Percentiles rank a stretch among this genome's conserved stretches.
These are phyloP conservation scores for Cheilosia soror DNA, from an alignment of 2,888 invertebrate species.

Conservation along the genomic window DNA sequence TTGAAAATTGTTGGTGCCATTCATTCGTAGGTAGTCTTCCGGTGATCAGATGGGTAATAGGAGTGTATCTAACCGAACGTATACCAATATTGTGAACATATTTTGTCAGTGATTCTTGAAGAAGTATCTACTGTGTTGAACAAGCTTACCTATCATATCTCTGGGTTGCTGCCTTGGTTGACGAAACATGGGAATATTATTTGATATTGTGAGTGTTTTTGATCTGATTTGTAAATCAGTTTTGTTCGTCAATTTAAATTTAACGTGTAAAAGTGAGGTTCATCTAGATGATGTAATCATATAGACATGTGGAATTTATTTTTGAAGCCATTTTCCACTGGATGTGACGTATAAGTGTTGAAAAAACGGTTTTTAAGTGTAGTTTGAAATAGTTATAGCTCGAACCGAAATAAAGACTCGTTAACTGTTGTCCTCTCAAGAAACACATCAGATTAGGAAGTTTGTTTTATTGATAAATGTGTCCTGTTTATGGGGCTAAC, in stretches of 20 bases:
- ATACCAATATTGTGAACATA: background rate
- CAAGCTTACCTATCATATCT: background rate
- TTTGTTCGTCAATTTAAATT: background rate
- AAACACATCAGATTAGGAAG: too few species aligned
- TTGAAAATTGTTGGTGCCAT: constrained; percentile 21
- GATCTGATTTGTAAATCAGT: background rate
- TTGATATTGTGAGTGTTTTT: constrained; percentile 56
- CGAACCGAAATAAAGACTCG: too few species aligned
- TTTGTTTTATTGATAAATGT: too few species aligned
- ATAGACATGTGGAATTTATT: too few species aligned
- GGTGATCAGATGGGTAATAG: constrained; percentile 42
- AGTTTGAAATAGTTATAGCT: too few species aligned
- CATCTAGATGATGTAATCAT: too few species aligned
- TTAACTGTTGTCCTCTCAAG: too few species aligned
- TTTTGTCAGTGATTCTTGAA: background rate
- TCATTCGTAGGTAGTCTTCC: constrained; percentile 41
- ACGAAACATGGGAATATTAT: constrained; percentile 57
- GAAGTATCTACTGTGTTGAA: background rate
- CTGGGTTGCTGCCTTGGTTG: background rate
- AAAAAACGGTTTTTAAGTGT: too few species aligned
- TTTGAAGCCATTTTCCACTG: too few species aligned
- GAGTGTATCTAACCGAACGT: constrained; percentile 13
- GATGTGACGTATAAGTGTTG: too few species aligned
- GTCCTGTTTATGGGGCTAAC: too few species aligned
- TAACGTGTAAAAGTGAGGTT: too few species aligned